phyloP scores from a whole-genome alignment of 2,113 vertebrate species.

The Hymenochirus boettgeri region DNA sequence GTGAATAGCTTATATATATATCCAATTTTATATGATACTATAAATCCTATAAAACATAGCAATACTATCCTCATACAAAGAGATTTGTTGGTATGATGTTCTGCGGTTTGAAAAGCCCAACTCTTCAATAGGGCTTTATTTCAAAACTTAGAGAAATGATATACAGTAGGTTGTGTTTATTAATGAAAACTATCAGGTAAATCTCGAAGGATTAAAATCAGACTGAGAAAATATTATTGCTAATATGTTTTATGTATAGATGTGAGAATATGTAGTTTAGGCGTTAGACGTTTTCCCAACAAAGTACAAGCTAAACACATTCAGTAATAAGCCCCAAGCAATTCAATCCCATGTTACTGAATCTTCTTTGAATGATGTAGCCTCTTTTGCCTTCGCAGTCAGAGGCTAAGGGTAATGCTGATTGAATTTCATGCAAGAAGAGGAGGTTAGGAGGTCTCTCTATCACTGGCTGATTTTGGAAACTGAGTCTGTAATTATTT shows the following conservation, averaged over 20 bases:
- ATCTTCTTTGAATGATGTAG: not conserved
- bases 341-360: not conserved
- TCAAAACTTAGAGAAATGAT: no score
- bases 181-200: not conserved
- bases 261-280: not conserved
- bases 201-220: not conserved
- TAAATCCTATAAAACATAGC: no score
- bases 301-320: not conserved
- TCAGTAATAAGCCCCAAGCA: not conserved
- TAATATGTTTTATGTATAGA: not conserved
- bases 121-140: no score
- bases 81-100: no score
- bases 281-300: not conserved
- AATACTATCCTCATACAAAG: no score
- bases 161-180: no score
- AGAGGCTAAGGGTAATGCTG: constrained; percentile 4
- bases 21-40: no score
- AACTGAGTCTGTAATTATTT: constrained; percentile 28
- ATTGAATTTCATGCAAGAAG: constrained; percentile 19
- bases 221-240: constrained; percentile 7
- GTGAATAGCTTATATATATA: no score
- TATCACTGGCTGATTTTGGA: constrained; percentile 28
- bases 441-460: constrained; percentile 24
- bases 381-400: constrained; percentile 2
- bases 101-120: no score